These are phyloP conservation scores for Lerista edwardsae DNA, from an alignment of 2,797 vertebrate species.

Conservation along the genomic window DNA sequence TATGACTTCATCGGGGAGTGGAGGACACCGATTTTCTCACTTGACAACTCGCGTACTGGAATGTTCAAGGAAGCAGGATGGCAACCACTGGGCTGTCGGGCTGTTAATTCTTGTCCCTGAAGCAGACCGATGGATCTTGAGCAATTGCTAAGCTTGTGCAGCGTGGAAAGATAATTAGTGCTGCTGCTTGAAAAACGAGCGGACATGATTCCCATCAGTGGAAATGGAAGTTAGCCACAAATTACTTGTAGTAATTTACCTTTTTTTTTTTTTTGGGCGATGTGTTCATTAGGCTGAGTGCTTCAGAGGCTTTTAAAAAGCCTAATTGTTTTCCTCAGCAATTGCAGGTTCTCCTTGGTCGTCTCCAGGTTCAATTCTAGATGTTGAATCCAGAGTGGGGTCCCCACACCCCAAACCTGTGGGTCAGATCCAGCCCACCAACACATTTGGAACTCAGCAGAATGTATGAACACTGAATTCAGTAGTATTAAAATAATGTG, in stretches of 20 bases:
- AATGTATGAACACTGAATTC: too few relatives aligned
- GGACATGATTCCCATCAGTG: not conserved
- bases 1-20: conserved; percentile 8
- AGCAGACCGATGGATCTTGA: not conserved
- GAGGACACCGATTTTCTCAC: conserved; percentile 41
- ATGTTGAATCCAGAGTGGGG: not conserved
- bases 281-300: not conserved
- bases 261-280: not conserved
- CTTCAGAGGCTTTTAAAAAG: not conserved
- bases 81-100: not conserved
- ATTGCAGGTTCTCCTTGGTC: not conserved
- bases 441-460: too few relatives aligned
- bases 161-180: not conserved
- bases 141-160: not conserved
- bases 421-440: too few relatives aligned
- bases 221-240: not conserved
- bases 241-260: not conserved
- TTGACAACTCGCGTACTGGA: conserved; percentile 13
- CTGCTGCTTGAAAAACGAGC: not conserved
- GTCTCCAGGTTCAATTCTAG: not conserved
- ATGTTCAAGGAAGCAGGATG: not conserved
- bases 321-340: not conserved
- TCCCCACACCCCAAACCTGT: too few relatives aligned
- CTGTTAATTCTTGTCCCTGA: not conserved
- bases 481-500: too few relatives aligned